Percentiles rank a stretch among this genome's conserved stretches.
Evolutionary conservation across 2,797 vertebrate genomes (phyloP).

Genomic region (Microcaecilia unicolor): DNA sequence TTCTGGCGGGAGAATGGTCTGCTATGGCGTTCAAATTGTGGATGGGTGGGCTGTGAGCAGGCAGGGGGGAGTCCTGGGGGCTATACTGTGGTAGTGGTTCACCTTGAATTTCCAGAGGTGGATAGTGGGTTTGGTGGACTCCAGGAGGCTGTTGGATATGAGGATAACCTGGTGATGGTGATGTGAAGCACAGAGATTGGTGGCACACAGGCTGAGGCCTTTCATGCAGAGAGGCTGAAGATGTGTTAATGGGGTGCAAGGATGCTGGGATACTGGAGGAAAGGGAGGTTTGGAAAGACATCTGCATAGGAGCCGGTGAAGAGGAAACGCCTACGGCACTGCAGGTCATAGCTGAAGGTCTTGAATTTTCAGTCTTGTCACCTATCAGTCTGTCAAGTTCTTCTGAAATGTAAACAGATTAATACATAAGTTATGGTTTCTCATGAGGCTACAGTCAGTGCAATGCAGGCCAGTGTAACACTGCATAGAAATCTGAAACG

Average conservation of each 20-base stretch:
- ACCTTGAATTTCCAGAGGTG: conserved; percentile 40
- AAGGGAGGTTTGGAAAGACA: conserved; percentile 23
- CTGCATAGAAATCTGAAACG: too few species aligned
- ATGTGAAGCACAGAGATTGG: conserved; percentile 35
- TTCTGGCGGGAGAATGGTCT: conserved; percentile 50
- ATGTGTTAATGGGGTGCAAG: conserved; percentile 23
- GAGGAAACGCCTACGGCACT: conserved; percentile 22
- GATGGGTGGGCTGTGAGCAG: conserved; percentile 62
- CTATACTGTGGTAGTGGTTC: conserved; percentile 43
- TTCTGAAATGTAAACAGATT: conserved; percentile 54
- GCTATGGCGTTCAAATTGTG: conserved; percentile 50
- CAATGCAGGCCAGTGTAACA: too few species aligned
- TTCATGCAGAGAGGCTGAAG: conserved; percentile 36
- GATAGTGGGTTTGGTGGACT: conserved; percentile 33
- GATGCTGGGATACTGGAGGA: conserved; percentile 33
- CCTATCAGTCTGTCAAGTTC: conserved; percentile 82
- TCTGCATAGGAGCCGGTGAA: conserved; percentile 28
- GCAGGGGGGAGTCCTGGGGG: conserved; percentile 59
- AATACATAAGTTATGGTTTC: background rate
- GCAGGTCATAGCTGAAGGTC: conserved; percentile 37
- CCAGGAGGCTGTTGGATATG: conserved; percentile 47
- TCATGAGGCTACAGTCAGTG: too few species aligned
- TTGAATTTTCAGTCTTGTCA: conserved; percentile 63
- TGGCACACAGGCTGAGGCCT: conserved; percentile 35
- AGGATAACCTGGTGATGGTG: conserved; percentile 48